Evolutionary conservation across 1,140 invertebrate genomes (phyloP), one percentile per base, ranked within the genome.

Genomic region (Hylaeus anthracinus): DNA sequence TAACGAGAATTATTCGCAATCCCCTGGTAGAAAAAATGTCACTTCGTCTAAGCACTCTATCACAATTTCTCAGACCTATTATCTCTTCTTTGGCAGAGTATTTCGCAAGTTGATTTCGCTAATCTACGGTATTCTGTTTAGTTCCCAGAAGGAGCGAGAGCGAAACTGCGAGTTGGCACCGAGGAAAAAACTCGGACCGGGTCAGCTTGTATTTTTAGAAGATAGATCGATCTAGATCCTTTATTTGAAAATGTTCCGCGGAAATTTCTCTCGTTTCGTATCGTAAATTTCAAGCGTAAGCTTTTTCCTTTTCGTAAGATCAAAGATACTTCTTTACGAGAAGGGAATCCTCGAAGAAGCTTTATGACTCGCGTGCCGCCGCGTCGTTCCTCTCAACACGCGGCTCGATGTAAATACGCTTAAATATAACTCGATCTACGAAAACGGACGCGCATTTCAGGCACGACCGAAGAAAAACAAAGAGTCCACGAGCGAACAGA

Each of bases 191-290:
- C 55, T 81, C 65, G 56, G 60, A 72, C 41, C 65, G 39, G 55
- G 79, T 85, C 70, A 73, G 53, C 39, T 70, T 56, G 63, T 86
- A 86, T 85, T 81, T 86, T 77, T 86, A 77, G 84, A 73, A 76
- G 69, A 41, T 53, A 65, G 37, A 66, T 73, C 43, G 39, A 51
- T 80, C 70, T 71, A 60, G 60, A 84, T 66, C 14, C 51, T 72
- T 72, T 55, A 72, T 53, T 72, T 56, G 56, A 55, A 72, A 64
- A 37, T 53, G 53, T 37, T 8, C 4, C n/a, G 26, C n/a, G 14
- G n/a, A 55, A 53, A 65, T 60, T 37, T 26, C 9, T 53, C 41
- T 15, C 2, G 2, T 15, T 3, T 37, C 2, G 2, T 26, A 12
- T 15, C 3, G 3, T 1, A 14, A 48, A 48, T 48, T 15, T 48